Evolutionary conservation across 1,140 invertebrate genomes (phyloP).

Genomic region (Hylaeus anthracinus): DNA sequence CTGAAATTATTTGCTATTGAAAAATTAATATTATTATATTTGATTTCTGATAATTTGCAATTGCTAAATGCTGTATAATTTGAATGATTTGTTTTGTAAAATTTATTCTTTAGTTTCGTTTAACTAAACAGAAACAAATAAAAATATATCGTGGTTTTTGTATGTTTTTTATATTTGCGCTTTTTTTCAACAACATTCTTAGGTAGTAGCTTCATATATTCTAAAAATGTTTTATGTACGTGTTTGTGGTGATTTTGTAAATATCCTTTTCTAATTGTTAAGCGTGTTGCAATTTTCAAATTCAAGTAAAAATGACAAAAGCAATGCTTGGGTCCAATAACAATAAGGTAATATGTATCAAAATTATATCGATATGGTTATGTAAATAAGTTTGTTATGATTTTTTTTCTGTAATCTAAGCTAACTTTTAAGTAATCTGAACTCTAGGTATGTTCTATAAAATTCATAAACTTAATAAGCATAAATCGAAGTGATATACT

Average conservation of each 20-base stretch:
- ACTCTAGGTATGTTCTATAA: neutral
- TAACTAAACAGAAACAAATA: neutral
- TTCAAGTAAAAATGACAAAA: constrained; percentile 1
- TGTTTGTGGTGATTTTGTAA: neutral
- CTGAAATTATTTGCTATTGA: neutral
- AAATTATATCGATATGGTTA: neutral
- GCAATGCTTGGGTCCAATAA: neutral
- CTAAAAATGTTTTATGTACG: neutral
- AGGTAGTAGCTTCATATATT: neutral
- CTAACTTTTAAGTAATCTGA: neutral
- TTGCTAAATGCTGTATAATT: too few relatives aligned
- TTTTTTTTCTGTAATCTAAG: neutral
- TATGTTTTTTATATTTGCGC: neutral
- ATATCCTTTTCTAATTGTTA: neutral
- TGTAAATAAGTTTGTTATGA: neutral
- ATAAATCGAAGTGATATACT: neutral
- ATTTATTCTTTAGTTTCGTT: neutral
- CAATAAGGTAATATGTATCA: neutral
- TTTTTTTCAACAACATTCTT: neutral
- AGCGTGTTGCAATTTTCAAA: neutral
- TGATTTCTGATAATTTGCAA: neutral
- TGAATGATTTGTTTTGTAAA: too few relatives aligned
- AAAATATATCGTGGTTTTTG: neutral
- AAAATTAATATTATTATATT: neutral
- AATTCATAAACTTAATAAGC: neutral